These are phyloP conservation scores for Hexactinellida sp. DNA, from an alignment of 37 sponge, comb jelly and placozoan species.

Conservation along the genomic window DNA sequence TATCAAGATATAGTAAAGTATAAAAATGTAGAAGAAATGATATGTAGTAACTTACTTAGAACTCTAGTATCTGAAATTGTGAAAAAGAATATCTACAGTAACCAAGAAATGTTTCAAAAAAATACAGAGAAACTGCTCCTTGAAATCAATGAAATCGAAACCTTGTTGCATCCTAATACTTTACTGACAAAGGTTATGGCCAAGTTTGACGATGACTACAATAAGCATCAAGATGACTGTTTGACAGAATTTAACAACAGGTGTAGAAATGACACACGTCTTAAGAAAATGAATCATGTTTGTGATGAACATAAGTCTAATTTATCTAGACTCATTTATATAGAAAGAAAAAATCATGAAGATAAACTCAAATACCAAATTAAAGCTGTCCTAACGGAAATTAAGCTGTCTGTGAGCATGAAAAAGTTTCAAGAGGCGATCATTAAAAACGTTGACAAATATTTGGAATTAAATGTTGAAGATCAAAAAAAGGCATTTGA, in stretches of 20 bases:
- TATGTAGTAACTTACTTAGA: not conserved
- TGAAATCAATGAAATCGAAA: not conserved
- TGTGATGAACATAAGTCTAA: not conserved
- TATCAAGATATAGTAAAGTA: conserved; percentile 10
- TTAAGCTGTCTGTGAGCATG: not conserved
- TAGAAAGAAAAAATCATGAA: not conserved
- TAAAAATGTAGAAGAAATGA: not conserved
- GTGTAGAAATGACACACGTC: not conserved
- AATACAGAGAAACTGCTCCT: not conserved
- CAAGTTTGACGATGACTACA: not conserved
- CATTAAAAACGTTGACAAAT: conserved; percentile 1
- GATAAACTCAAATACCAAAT: not conserved
- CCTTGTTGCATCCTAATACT: not conserved
- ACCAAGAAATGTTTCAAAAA: not conserved
- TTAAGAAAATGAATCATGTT: not conserved
- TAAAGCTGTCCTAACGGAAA: not conserved
- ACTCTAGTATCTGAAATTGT: not conserved
- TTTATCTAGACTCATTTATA: not conserved
- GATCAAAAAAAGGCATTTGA: not conserved
- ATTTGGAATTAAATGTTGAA: not conserved
- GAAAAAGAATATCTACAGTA: not conserved
- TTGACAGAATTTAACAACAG: not conserved
- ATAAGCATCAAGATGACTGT: not conserved
- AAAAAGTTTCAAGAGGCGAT: not conserved
- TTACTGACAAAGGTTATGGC: not conserved